A percentile compares a stretch with the other conserved stretches of the same genome.
Conservation (phyloP, 2,113 vertebrate species). For the Periophthalmodon schlosseri region DNA sequence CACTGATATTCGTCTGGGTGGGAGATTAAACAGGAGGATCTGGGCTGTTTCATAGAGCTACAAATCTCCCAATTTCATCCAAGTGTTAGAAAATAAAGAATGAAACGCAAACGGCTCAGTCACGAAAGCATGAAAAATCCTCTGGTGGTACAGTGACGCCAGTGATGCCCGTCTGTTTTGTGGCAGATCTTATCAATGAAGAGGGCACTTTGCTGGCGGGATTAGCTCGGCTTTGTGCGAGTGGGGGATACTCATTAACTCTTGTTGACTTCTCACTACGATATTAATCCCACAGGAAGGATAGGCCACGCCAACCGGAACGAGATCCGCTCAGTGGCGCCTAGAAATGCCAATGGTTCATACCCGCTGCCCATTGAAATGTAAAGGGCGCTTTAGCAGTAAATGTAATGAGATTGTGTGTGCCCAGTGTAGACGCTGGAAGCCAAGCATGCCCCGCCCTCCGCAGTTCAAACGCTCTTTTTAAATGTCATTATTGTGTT, state of each 20-base stretch:
- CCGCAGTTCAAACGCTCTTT: background rate
- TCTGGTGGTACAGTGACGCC: slow-evolving; percentile 61
- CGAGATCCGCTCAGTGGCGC: slow-evolving; percentile 37
- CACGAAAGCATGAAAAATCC: slow-evolving; percentile 70
- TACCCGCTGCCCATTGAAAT: slow-evolving; percentile 22
- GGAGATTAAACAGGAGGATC: slow-evolving; percentile 57
- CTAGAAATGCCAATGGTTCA: slow-evolving; percentile 47
- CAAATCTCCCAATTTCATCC: slow-evolving; percentile 70
- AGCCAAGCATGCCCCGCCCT: background rate
- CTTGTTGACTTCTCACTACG: slow-evolving; percentile 69
- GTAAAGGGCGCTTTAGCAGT: slow-evolving; percentile 37
- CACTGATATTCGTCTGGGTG: slow-evolving; percentile 39
- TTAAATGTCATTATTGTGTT: slow-evolving; percentile 4
- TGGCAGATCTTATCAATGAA: slow-evolving; percentile 72
- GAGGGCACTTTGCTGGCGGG: slow-evolving; percentile 68
- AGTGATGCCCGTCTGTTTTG: slow-evolving; percentile 59
- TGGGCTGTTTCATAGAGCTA: slow-evolving; percentile 58
- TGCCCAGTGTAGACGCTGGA: slow-evolving; percentile 11
- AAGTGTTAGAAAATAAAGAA: slow-evolving; percentile 64
- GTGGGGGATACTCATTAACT: slow-evolving; percentile 73
- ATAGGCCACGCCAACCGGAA: slow-evolving; percentile 49
- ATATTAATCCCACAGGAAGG: slow-evolving; percentile 64
- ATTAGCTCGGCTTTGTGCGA: slow-evolving; percentile 69
- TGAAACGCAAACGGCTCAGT: slow-evolving; percentile 55
- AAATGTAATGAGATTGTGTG: slow-evolving; percentile 44